A percentile compares a stretch with the other conserved stretches of the same genome.
Conservation (phyloP, 92 coral and sea anemone genomes). For the Palythoa caribaeorum region DNA sequence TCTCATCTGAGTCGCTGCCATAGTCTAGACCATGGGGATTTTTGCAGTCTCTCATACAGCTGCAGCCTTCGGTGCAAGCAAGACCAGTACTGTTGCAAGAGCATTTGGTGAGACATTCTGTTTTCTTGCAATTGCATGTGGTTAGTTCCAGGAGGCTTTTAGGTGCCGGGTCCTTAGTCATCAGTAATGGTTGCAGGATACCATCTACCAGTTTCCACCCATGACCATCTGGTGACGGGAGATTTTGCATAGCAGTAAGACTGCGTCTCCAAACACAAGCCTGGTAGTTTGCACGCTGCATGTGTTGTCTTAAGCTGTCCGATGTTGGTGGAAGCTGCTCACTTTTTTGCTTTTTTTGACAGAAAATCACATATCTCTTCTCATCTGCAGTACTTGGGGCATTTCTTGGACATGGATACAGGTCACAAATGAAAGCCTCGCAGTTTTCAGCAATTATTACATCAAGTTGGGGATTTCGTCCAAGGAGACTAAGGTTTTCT, state of each 20-base stretch:
- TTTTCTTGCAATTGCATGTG: background rate
- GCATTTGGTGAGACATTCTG: background rate
- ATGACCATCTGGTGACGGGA: background rate
- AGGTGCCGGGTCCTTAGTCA: constrained; percentile 2
- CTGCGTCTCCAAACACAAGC: too few species aligned
- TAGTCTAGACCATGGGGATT: constrained; percentile 7
- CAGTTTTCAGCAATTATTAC: background rate
- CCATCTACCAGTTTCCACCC: constrained; percentile 5
- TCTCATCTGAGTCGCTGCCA: constrained; percentile 19
- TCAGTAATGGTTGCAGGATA: background rate
- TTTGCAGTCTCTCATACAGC: background rate
- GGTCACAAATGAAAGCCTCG: background rate
- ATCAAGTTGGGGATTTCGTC: background rate
- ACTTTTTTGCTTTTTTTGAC: too few species aligned
- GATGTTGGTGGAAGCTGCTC: too few species aligned
- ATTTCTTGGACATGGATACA: background rate
- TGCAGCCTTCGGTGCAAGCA: constrained; percentile 1
- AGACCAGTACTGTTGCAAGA: constrained; percentile 2
- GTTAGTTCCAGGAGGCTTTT: background rate
- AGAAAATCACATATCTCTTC: background rate
- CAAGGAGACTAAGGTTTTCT: too few species aligned
- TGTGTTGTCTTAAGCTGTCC: too few species aligned
- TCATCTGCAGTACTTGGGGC: background rate
- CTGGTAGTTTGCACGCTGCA: too few species aligned
- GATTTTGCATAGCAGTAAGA: background rate